Conservation (phyloP, 2,113 vertebrate genomes). For the Leiothrix lutea region DNA sequence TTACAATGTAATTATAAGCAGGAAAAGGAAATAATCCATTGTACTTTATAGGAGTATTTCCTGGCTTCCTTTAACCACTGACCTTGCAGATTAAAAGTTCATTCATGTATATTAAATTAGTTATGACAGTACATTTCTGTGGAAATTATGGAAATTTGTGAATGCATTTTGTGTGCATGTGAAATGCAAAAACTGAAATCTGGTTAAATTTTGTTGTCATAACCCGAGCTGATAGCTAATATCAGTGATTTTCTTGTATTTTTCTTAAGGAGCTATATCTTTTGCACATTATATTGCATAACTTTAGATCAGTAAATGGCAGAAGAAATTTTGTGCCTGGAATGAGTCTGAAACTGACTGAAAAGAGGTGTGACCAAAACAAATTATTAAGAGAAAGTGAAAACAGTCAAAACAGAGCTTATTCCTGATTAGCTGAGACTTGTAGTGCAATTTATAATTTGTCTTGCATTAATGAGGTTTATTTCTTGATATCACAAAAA, state of each 20-base stretch:
- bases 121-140: background rate
- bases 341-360: background rate
- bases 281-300: background rate
- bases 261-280: background rate
- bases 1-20: background rate
- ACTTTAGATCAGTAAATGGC: background rate
- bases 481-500: background rate
- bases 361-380: background rate
- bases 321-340: background rate
- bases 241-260: background rate
- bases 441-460: background rate
- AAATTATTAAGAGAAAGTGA: background rate
- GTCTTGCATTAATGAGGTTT: background rate
- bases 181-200: background rate
- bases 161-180: background rate
- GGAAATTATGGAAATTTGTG: background rate
- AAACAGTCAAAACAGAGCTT: background rate
- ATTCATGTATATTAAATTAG: slow-evolving; percentile 5
- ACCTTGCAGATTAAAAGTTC: slow-evolving; percentile 36
- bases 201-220: background rate
- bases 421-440: background rate
- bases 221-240: background rate
- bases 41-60: background rate
- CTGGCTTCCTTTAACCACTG: slow-evolving; percentile 1
- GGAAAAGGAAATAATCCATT: background rate